Conservation (phyloP, 2,113 vertebrate species). For the Arizona elegans region DNA sequence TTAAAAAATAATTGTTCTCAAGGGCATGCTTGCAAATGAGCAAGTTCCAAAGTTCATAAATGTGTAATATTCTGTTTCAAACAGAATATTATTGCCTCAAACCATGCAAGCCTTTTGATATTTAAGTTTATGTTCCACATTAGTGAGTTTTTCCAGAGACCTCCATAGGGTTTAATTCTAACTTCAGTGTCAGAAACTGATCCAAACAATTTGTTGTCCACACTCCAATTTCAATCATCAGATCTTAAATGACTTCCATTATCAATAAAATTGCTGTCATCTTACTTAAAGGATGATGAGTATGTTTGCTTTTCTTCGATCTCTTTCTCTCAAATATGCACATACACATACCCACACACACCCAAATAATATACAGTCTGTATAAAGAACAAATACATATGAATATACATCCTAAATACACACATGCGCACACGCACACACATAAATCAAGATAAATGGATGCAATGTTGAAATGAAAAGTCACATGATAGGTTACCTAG, state of each 20-base stretch:
- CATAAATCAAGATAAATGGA: neutral
- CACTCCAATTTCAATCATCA: neutral
- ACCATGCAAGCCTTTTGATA: neutral
- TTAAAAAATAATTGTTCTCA: neutral
- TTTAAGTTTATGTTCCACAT: neutral
- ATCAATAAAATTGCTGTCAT: neutral
- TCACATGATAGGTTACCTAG: neutral
- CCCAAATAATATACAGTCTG: neutral
- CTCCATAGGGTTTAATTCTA: neutral
- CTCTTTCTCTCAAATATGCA: neutral
- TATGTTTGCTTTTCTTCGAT: neutral
- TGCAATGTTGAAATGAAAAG: neutral
- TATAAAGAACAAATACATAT: neutral
- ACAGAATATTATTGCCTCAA: neutral
- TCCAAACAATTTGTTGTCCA: neutral
- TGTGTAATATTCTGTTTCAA: neutral
- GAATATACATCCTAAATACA: neutral
- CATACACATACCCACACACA: neutral
- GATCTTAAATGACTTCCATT: neutral
- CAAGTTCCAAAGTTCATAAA: neutral
- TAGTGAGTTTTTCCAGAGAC: neutral
- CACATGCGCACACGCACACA: neutral
- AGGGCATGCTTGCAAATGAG: neutral
- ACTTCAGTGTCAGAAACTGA: neutral
- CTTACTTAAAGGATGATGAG: neutral